These are phyloP conservation scores for Drosophila anomalipes DNA, from an alignment of 2,888 invertebrate genomes.

Conservation along the genomic window DNA sequence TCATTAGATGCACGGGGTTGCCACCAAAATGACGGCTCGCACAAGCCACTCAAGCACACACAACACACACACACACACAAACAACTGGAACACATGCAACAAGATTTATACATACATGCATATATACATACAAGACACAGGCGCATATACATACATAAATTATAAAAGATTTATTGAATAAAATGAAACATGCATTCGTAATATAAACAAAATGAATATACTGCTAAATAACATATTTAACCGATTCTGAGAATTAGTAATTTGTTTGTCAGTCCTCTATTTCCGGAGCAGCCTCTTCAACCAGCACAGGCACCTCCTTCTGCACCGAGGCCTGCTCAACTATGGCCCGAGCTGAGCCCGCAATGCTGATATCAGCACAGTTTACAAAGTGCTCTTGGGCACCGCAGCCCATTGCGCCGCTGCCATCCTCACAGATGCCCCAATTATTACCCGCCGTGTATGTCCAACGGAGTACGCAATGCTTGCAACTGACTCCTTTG, in stretches of 20 bases:
- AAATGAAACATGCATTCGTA: conserved; percentile 71
- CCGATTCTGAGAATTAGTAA: conserved; percentile 12
- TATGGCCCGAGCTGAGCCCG: conserved; percentile 31
- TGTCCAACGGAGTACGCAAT: conserved; percentile 87
- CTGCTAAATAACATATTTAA: too few relatives aligned
- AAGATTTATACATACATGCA: conserved; percentile 35
- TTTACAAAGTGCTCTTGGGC: conserved; percentile 86
- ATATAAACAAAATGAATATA: not conserved
- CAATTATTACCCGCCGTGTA: conserved; percentile 86
- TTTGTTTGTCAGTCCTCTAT: not conserved
- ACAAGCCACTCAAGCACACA: conserved; percentile 11
- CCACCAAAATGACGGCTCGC: conserved; percentile 14
- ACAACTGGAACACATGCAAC: conserved; percentile 28
- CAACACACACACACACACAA: conserved; percentile 15
- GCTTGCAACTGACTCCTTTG: conserved; percentile 85
- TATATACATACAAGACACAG: conserved; percentile 41
- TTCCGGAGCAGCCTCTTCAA: not conserved
- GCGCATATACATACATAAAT: conserved; percentile 52
- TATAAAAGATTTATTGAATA: conserved; percentile 75
- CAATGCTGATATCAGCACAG: conserved; percentile 86
- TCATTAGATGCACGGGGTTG: conserved; percentile 44
- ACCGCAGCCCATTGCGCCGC: conserved; percentile 85
- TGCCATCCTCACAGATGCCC: conserved; percentile 85
- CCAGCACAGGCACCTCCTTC: conserved; percentile 25
- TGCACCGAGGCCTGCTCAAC: conserved; percentile 29